Evolutionary conservation across 1,140 invertebrate species (phyloP).

Genomic region (Bilobella aurantiaca): DNA sequence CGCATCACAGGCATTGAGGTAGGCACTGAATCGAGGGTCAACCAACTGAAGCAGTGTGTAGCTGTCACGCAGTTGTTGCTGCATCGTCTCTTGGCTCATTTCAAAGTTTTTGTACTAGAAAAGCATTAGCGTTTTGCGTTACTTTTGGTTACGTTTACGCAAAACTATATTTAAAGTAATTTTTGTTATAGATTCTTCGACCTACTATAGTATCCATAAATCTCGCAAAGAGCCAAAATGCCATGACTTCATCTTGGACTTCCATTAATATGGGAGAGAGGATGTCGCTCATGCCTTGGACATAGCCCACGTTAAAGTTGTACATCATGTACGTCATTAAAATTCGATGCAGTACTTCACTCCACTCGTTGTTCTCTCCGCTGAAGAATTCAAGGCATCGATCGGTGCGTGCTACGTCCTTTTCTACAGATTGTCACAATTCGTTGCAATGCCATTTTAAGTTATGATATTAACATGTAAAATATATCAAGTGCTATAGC

Average conservation of each 20-base stretch:
- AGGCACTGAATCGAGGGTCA: constrained; percentile 72
- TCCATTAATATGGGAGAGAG: constrained; percentile 84
- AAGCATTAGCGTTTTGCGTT: constrained; percentile 22
- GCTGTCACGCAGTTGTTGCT: constrained; percentile 76
- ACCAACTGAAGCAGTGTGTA: constrained; percentile 66
- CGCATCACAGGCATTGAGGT: constrained; percentile 82
- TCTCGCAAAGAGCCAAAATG: constrained; percentile 99
- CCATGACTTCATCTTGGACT: constrained; percentile 83
- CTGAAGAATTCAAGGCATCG: constrained; percentile 79
- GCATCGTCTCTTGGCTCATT: constrained; percentile 95
- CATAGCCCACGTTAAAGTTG: constrained; percentile 95
- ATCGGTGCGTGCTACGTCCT: constrained; percentile 95
- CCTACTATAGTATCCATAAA: constrained; percentile 90
- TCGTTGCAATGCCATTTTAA: not conserved
- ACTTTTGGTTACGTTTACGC: too few relatives aligned
- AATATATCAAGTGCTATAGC: too few relatives aligned
- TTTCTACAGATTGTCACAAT: constrained; percentile 53
- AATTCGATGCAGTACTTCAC: constrained; percentile 68
- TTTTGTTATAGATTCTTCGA: too few relatives aligned
- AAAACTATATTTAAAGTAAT: too few relatives aligned
- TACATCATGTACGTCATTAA: constrained; percentile 99
- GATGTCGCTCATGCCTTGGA: constrained; percentile 95
- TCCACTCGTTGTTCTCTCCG: constrained; percentile 81
- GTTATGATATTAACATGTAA: not conserved
- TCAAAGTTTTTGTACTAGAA: constrained; percentile 85